These are phyloP conservation scores for Ciconia boyciana DNA, from an alignment of 2,113 vertebrate genomes.

Conservation along the genomic window DNA sequence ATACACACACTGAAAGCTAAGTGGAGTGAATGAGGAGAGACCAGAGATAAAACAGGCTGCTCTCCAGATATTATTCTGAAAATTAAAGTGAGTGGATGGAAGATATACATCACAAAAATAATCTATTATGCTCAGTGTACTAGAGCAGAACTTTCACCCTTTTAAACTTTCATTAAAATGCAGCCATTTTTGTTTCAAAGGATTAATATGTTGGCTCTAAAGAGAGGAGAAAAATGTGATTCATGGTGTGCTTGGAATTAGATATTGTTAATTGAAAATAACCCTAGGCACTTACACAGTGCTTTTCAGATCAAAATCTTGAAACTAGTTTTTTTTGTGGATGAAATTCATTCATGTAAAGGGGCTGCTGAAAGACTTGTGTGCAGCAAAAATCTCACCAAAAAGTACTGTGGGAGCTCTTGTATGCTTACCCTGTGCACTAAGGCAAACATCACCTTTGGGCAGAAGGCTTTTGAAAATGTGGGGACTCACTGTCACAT, in stretches of 20 bases:
- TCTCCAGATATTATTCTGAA: constrained; percentile 39
- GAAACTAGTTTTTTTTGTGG: not conserved
- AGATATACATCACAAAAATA: constrained; percentile 42
- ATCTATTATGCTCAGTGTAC: constrained; percentile 28
- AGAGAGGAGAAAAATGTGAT: constrained; percentile 51
- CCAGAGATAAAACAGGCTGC: not conserved
- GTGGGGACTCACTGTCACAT: not conserved
- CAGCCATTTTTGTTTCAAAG: constrained; percentile 57
- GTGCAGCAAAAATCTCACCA: not conserved
- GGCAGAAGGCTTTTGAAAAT: not conserved
- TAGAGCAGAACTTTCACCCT: constrained; percentile 47
- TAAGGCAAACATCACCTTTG: not conserved
- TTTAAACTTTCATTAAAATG: constrained; percentile 68
- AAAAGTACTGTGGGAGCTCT: not conserved
- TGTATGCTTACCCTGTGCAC: not conserved
- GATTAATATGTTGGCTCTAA: constrained; percentile 64
- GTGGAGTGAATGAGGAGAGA: constrained; percentile 7
- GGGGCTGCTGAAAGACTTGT: not conserved
- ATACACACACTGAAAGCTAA: constrained; percentile 17
- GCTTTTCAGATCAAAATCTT: constrained; percentile 9
- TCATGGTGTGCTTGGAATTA: constrained; percentile 27
- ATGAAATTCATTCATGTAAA: not conserved
- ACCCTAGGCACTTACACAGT: not conserved
- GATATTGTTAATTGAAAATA: constrained; percentile 46
- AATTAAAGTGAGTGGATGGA: constrained; percentile 52